Base-by-base conservation (phyloP, 2,888 invertebrate species). In the Dexiosoma caninum region DNA sequence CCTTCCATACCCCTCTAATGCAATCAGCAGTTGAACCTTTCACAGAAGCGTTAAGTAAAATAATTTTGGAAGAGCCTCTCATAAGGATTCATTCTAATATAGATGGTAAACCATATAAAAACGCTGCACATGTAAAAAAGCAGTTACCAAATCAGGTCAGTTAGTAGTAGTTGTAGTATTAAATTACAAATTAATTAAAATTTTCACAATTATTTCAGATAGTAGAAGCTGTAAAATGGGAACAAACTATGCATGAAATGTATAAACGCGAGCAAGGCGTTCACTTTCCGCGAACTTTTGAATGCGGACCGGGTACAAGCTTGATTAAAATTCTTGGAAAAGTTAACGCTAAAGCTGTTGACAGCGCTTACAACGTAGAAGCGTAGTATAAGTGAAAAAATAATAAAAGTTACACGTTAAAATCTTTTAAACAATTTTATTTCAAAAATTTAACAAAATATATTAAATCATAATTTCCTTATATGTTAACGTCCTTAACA, bases 1-100 rank as follows among this genome's bases (percentile, higher is more conserved):
- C 97, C 2, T 97, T 96, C 89, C 97, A 97, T 88, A 95, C 96
- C 0, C 90, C 92, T 0, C 90, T 97, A 2, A 97, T 97, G 97
- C 87, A 91, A 32, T 92, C 94, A 2, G 96, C 96, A 0, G 91
- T 93, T 44, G 91, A 91, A 76, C 92, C 94, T 2, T 92, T 97
- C 85, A 87, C 86, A 59, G 92, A 92, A 85, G 94, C 94, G 7
- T 89, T 97, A 10, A 89, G 90, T 8, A 91, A 92, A 53, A 90
- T 93, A 3, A 85, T 90, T n/a, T 86, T 96, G 8, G 88, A 91
- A 27, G 91, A 92, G 74, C 95, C 96, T 0, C 88, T 93, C 12
- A 92, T 96, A 83, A 91, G 92, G 2, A 95, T 96, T 0, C 93
- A 94, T 88, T 95, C 95, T 0, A 96, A 96, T 89, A 92, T 94